phyloP scores from a whole-genome alignment of 2,888 invertebrate genomes.

The Aethes cnicana region DNA sequence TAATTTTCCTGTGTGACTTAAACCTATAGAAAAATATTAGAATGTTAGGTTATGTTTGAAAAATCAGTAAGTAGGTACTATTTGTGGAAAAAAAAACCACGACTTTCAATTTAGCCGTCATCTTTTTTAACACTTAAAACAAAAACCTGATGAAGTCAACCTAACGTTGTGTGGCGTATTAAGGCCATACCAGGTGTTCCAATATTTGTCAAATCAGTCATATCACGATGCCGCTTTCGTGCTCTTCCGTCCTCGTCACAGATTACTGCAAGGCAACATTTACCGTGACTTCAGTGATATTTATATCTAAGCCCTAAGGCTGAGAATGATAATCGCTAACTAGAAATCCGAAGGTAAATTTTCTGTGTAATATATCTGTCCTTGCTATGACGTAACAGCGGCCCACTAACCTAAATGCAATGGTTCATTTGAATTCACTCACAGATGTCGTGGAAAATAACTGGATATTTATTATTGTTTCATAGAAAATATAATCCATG shows the following conservation, averaged over 20 bases:
- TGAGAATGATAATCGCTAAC: slow-evolving; percentile 10
- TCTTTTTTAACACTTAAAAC: not conserved
- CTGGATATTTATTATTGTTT: not conserved
- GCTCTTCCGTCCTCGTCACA: slow-evolving; percentile 12
- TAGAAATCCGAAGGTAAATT: slow-evolving; percentile 23
- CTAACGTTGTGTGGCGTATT: slow-evolving; percentile 2
- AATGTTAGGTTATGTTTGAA: too few relatives aligned
- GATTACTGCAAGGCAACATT: slow-evolving; percentile 4
- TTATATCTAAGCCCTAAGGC: slow-evolving; percentile 8
- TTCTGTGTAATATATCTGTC: slow-evolving; percentile 29
- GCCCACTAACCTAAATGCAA: slow-evolving; percentile 38
- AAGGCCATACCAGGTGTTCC: slow-evolving; percentile 11
- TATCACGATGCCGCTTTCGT: slow-evolving; percentile 6
- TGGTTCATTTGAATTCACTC: slow-evolving; percentile 12
- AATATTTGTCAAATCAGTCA: slow-evolving; percentile 15
- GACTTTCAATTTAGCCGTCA: too few relatives aligned
- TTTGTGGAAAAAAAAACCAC: too few relatives aligned
- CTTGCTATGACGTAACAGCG: slow-evolving; percentile 28
- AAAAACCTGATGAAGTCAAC: slow-evolving; percentile 1
- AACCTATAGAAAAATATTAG: too few relatives aligned
- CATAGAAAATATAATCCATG: too few relatives aligned
- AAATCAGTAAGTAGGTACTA: too few relatives aligned
- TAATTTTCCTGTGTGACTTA: too few relatives aligned
- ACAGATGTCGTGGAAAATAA: slow-evolving; percentile 19
- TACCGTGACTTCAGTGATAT: not conserved